These are phyloP conservation scores for Chiridota heheva DNA, from an alignment of 35 echinoderm and acorn worm species.

Conservation along the genomic window DNA sequence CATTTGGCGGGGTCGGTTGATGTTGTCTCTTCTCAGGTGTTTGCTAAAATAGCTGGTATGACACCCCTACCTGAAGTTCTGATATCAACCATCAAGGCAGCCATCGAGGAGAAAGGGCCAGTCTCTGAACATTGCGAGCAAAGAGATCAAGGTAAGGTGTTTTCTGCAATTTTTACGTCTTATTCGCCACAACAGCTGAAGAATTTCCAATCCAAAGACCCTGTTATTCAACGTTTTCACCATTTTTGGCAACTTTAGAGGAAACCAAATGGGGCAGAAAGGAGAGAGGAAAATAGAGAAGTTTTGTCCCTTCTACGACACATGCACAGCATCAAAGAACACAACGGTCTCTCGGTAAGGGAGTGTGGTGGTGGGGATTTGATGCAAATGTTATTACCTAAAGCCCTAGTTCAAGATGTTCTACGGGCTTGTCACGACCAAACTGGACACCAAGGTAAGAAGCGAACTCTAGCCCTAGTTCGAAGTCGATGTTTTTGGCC, in stretches of 20 bases:
- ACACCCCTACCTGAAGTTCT: neutral
- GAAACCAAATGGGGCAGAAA: neutral
- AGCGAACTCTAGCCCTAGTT: slow-evolving; percentile 33
- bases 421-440: slow-evolving; percentile 16
- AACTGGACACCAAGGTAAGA: slow-evolving; percentile 48
- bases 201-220: slow-evolving; percentile 8
- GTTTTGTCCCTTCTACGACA: neutral
- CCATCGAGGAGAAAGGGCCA: neutral
- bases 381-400: slow-evolving; percentile 1
- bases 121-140: no score
- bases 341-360: neutral
- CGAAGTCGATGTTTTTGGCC: slow-evolving; percentile 44
- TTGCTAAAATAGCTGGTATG: neutral
- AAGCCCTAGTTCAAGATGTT: neutral
- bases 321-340: neutral
- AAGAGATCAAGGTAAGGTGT: no score
- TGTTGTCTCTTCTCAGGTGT: neutral
- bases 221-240: neutral
- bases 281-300: neutral
- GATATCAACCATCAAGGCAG: neutral
- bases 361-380: neutral
- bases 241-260: neutral
- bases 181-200: neutral
- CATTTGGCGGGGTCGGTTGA: neutral
- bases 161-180: neutral